A percentile compares a stretch with the other conserved stretches of the same genome.
phyloP scores from a whole-genome alignment of 1,140 invertebrate species.

The Sogatella furcifera region DNA sequence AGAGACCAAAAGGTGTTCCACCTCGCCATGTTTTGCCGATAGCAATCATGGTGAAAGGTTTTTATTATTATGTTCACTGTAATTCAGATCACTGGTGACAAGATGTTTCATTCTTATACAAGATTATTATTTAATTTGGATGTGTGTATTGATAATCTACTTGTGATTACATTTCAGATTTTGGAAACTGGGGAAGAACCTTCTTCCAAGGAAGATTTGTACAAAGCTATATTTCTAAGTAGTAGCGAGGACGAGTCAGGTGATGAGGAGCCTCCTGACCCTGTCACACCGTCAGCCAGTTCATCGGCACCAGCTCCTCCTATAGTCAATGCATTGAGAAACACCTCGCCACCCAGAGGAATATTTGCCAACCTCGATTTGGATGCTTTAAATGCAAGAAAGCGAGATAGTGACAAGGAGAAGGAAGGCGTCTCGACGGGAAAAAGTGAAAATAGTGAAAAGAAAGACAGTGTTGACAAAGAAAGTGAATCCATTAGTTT shows the following conservation, averaged over 20 bases:
- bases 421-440: too few relatives aligned
- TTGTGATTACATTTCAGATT: too few relatives aligned
- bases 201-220: slow-evolving; percentile 43
- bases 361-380: slow-evolving; percentile 65
- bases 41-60: too few relatives aligned
- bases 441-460: slow-evolving; percentile 8
- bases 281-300: not conserved
- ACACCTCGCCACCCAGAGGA: slow-evolving; percentile 53
- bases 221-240: slow-evolving; percentile 52
- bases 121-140: too few relatives aligned
- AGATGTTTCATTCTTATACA: too few relatives aligned
- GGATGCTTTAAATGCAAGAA: slow-evolving; percentile 28
- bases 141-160: too few relatives aligned
- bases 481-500: slow-evolving; percentile 2
- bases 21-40: too few relatives aligned
- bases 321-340: slow-evolving; percentile 41
- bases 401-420: not conserved
- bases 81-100: too few relatives aligned
- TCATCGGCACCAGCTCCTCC: slow-evolving; percentile 1
- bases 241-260: slow-evolving; percentile 42
- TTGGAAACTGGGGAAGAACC: too few relatives aligned
- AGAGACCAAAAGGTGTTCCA: too few relatives aligned
- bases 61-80: too few relatives aligned
- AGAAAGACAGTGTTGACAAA: not conserved
- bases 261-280: slow-evolving; percentile 24